These are phyloP conservation scores for Lacerta bilineata DNA, from an alignment of 2,797 vertebrate genomes.

Conservation along the genomic window DNA sequence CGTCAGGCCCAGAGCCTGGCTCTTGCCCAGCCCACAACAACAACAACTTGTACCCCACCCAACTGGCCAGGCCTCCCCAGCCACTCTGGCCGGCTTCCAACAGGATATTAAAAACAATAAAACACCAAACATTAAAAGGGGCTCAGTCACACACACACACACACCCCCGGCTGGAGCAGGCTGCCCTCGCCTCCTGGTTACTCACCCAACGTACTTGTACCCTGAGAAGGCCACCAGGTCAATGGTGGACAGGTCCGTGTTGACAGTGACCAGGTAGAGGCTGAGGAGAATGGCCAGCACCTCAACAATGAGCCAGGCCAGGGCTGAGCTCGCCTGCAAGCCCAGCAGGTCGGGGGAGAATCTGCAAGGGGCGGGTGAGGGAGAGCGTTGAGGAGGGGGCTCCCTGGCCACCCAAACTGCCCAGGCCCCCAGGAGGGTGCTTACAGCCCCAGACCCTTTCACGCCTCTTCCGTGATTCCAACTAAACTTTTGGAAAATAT, in stretches of 20 bases:
- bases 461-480: no score
- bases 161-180: rapidly evolving
- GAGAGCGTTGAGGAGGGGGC: no score
- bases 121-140: no score
- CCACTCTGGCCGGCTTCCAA: no score
- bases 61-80: no score
- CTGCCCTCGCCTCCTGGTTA: background rate
- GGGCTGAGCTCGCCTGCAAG: conserved; percentile 91
- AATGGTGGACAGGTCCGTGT: conserved; percentile 92
- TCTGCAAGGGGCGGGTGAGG: conserved; percentile 67
- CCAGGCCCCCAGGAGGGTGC: no score
- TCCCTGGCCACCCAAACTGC: no score
- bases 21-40: rapidly evolving
- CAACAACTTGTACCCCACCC: no score
- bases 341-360: conserved; percentile 94
- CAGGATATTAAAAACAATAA: no score
- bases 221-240: conserved; percentile 92
- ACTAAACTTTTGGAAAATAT: no score
- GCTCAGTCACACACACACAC: no score
- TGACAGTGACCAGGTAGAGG: conserved; percentile 90
- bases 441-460: no score
- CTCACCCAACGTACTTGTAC: conserved; percentile 95
- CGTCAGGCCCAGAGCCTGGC: rapidly evolving
- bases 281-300: conserved; percentile 89
- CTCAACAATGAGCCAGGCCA: conserved; percentile 93